Conservation (phyloP, 2,797 vertebrate genomes). For the Poeciliopsis turneri region DNA sequence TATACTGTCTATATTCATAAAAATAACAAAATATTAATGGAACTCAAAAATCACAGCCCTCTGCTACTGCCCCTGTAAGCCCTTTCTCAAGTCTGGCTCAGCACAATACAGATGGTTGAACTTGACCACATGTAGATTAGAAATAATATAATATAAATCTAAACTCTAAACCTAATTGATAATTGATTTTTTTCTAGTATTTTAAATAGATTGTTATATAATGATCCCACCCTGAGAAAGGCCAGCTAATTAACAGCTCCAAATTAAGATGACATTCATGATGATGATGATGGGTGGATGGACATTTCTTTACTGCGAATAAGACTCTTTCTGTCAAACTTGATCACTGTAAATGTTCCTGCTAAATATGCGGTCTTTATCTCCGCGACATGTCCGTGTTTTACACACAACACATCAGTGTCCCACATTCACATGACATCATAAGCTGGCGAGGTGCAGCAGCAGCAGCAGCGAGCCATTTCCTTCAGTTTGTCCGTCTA, state of each 20-base stretch:
- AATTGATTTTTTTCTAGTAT: neutral
- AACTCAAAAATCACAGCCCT: too few relatives aligned
- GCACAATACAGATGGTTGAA: too few relatives aligned
- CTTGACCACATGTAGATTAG: neutral
- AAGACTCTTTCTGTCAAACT: conserved; percentile 2
- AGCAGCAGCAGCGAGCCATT: neutral
- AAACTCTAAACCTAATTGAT: neutral
- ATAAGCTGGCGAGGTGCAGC: neutral
- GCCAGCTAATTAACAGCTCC: neutral
- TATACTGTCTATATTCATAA: too few relatives aligned
- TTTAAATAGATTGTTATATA: neutral
- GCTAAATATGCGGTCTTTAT: conserved; percentile 1
- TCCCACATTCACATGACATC: neutral
- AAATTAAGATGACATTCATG: neutral
- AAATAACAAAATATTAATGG: too few relatives aligned
- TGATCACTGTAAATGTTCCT: neutral
- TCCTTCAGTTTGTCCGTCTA: neutral
- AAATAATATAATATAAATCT: neutral
- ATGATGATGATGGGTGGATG: neutral
- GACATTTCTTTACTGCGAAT: neutral
- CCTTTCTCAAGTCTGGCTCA: too few relatives aligned
- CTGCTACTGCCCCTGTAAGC: too few relatives aligned
- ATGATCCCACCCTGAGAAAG: neutral
- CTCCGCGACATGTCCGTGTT: neutral
- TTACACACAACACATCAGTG: neutral